Evolutionary conservation across 2,797 vertebrate genomes (phyloP), one percentile per base, ranked within the genome.

Genomic region (Cyclura pinguis): DNA sequence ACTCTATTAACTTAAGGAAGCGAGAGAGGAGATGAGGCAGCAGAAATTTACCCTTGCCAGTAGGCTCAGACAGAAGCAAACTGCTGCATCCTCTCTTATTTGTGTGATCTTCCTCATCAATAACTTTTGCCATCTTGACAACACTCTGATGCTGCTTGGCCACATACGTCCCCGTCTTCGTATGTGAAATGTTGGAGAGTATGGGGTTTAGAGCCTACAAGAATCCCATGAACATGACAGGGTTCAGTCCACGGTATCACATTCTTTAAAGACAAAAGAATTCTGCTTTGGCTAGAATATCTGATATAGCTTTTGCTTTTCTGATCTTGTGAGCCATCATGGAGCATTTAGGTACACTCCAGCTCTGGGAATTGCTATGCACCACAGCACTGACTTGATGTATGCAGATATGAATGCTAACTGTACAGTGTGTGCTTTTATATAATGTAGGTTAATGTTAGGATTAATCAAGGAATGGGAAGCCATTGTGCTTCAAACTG

Each of bases 371-470:
- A n/a, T 14, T 32, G 74, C 82, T 85, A 73, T 0, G 82, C 76
- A 84, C 82, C 32, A 10, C 64, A 80, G 35, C 76, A 85, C 73
- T 87, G 62, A 85, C 74, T 77, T 91, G 85, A 91, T 91, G 76
- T 64, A 78, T 81, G 76, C 57, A 72, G 76, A 64, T 81, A 82
- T 85, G 82, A 80, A 80, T 80, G 14, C 69, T 80, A 82, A 88
- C 67, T 6, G 22, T 73, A 78, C 64, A 62, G 4, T 85, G n/a
- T 77, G 76, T 50, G 62, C 16, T 88, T 73, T 88, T 88, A 84
- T 62, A 84, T 72, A 91, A 88, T 90, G 84, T 78, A 86, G 89
- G 89, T 80, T 89, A 89, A 85, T 83, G 77, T 84, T 91, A 73
- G 86, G n/a, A 69, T 78, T 88, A 88, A 84, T n/a, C 62, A 59